Evolutionary conservation across 2,797 vertebrate species (phyloP).

Genomic region (Channa striata): DNA sequence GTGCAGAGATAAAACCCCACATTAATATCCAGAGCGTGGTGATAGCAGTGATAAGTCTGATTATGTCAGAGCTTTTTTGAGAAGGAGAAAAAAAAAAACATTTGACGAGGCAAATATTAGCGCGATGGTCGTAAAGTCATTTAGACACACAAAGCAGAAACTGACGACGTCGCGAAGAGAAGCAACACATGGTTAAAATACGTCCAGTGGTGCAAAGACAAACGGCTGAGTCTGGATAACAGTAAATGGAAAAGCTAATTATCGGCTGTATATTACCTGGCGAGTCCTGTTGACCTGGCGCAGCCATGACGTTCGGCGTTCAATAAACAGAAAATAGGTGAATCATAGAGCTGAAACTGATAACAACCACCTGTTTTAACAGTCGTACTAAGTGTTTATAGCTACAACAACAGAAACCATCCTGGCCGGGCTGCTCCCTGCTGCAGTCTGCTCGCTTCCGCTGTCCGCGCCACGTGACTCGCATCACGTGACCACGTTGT

Average conservation of each 20-base stretch:
- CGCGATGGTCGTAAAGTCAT: neutral
- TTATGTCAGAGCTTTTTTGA: neutral
- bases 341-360: neutral
- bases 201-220: neutral
- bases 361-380: neutral
- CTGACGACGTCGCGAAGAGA: fast-evolving
- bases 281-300: slow-evolving; percentile 40
- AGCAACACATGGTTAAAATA: neutral
- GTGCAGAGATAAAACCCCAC: neutral
- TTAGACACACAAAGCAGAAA: neutral
- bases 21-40: neutral
- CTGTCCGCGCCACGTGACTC: slow-evolving; percentile 69
- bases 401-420: neutral
- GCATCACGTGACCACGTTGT: slow-evolving; percentile 43
- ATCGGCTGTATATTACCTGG: slow-evolving; percentile 52
- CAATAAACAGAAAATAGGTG: slow-evolving; percentile 26
- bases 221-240: neutral
- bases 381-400: neutral
- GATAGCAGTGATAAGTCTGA: neutral
- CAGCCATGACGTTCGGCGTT: slow-evolving; percentile 65
- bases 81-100: neutral
- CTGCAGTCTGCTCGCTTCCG: slow-evolving; percentile 40
- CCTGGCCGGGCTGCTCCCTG: neutral
- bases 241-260: slow-evolving; percentile 2
- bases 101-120: neutral